Evolutionary conservation across 2,797 vertebrate species (phyloP).

Genomic region (Dromococcyx pavoninus): DNA sequence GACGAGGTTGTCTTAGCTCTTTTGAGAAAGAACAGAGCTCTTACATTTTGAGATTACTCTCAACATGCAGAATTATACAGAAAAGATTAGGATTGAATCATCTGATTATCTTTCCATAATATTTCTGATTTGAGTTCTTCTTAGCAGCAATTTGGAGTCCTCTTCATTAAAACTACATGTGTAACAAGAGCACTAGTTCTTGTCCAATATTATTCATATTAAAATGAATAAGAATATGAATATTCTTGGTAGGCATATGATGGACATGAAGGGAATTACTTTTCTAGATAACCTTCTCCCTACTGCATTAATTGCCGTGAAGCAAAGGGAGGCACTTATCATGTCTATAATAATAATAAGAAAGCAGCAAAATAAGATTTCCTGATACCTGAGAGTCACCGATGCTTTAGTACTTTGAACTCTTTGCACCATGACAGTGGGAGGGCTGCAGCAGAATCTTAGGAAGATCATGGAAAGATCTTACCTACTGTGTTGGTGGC

Average conservation of each 20-base stretch:
- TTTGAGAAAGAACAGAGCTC: not conserved
- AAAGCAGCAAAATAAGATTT: not conserved
- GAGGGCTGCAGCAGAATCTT: not conserved
- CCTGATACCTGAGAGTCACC: not conserved
- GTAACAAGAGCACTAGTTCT: not conserved
- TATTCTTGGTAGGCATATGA: not conserved
- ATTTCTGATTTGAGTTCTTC: not conserved
- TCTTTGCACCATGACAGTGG: not conserved
- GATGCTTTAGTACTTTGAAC: not conserved
- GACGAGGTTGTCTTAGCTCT: not conserved
- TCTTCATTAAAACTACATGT: constrained; percentile 4
- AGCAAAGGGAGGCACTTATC: not conserved
- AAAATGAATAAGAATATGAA: not conserved
- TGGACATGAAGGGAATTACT: not conserved
- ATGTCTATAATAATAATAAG: not conserved
- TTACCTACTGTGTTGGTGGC: not conserved
- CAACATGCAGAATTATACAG: not conserved
- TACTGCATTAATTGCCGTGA: not conserved
- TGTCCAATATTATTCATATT: not conserved
- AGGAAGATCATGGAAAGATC: not conserved
- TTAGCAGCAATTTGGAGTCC: not conserved
- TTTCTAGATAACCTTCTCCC: not conserved
- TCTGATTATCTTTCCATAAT: not conserved
- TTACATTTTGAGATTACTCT: not conserved
- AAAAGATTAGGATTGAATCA: constrained; percentile 7